phyloP scores from a whole-genome alignment of 2,113 vertebrate genomes.

The Protobothrops flavoviridis region DNA sequence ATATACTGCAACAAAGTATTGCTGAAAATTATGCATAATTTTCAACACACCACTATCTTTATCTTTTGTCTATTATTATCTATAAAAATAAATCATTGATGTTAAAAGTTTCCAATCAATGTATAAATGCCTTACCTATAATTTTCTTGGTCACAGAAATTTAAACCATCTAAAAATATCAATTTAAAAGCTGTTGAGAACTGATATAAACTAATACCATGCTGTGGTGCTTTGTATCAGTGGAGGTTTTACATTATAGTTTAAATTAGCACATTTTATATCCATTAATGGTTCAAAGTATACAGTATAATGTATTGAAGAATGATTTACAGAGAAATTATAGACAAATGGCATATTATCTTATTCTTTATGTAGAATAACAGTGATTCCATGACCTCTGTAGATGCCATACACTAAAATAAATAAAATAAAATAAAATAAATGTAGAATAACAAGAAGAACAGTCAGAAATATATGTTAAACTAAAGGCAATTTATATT shows the following conservation, averaged over 20 bases:
- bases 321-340: neutral
- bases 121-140: neutral
- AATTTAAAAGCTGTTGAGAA: neutral
- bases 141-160: neutral
- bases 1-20: conserved; percentile 14
- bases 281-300: neutral
- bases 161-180: neutral
- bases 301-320: neutral
- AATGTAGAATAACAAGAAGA: neutral
- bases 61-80: conserved; percentile 3
- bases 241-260: neutral
- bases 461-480: neutral
- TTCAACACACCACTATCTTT: conserved; percentile 15
- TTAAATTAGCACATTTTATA: neutral
- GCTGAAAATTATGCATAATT: conserved; percentile 12
- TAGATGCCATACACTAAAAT: no score
- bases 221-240: neutral
- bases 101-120: neutral
- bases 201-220: neutral
- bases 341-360: neutral
- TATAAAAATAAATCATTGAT: neutral
- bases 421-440: no score
- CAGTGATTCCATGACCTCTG: neutral
- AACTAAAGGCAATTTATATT: neutral
- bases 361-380: neutral